Percentiles rank a stretch among this genome's conserved stretches.
phyloP scores from a whole-genome alignment of 2,113 vertebrate genomes.

The Brevimyrus niger region DNA sequence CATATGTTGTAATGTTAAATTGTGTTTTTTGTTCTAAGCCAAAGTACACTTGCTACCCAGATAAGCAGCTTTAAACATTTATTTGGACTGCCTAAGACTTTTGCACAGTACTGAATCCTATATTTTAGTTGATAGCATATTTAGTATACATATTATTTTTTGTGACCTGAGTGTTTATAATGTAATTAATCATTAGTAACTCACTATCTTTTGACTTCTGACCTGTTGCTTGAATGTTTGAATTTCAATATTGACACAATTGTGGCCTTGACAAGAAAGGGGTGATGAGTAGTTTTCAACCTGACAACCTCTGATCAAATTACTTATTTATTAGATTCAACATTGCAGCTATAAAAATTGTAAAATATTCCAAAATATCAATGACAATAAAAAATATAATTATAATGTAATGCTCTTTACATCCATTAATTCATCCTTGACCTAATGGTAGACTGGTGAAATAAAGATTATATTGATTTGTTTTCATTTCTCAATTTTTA shows the following conservation, averaged over 20 bases:
- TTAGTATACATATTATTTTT: neutral
- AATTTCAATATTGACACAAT: conserved; percentile 2
- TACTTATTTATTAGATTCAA: neutral
- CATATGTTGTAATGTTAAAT: no score
- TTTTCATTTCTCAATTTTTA: neutral
- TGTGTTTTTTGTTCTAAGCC: no score
- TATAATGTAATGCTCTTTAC: neutral
- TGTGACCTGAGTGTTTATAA: neutral
- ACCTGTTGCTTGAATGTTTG: neutral
- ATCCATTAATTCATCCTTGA: neutral
- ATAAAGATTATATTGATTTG: neutral
- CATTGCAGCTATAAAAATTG: neutral
- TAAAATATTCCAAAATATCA: neutral
- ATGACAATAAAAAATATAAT: neutral
- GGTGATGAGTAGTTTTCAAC: neutral
- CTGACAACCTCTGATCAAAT: neutral
- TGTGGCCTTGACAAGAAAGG: neutral
- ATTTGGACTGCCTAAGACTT: no score
- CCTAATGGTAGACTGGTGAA: neutral
- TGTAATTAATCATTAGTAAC: neutral
- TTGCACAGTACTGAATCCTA: neutral
- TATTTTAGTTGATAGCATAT: neutral
- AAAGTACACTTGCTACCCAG: no score
- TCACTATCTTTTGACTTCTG: neutral
- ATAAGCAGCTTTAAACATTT: no score